phyloP scores from a whole-genome alignment of 2,113 vertebrate species.

The Ameiurus melas region DNA sequence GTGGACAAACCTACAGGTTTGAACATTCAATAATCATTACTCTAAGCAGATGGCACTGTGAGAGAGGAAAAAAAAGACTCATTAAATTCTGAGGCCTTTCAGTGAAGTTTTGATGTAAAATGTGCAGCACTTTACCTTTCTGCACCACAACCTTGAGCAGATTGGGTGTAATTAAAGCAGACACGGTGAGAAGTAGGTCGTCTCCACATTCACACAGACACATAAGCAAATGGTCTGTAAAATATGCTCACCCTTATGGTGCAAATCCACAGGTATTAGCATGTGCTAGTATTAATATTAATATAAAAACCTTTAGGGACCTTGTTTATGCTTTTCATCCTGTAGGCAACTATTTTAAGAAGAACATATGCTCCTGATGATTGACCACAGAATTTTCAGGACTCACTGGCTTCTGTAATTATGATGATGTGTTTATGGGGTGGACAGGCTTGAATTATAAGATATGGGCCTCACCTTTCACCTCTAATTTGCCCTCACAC shows the following conservation, averaged over 20 bases:
- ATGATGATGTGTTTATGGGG: background rate
- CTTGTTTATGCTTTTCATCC: background rate
- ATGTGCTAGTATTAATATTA: background rate
- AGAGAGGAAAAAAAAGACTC: background rate
- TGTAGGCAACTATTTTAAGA: background rate
- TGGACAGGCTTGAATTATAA: background rate
- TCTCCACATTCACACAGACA: background rate
- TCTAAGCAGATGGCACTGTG: background rate
- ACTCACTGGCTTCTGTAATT: background rate
- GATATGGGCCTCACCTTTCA: conserved; percentile 82
- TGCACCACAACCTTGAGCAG: conserved; percentile 4
- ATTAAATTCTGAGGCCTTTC: conserved; percentile 9
- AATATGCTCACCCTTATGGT: background rate
- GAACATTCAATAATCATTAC: background rate
- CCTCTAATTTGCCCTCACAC: conserved; percentile 88
- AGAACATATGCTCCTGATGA: background rate
- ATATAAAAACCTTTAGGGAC: background rate
- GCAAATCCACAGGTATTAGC: background rate
- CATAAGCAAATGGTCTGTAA: background rate
- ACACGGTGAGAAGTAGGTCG: conserved; percentile 4
- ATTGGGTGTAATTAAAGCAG: conserved; percentile 32
- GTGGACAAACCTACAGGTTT: background rate
- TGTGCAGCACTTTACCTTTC: conserved; percentile 20
- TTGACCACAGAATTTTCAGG: background rate
- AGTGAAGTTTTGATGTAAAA: conserved; percentile 6